phyloP scores from a whole-genome alignment of 2,113 vertebrate genomes.

The Pavo muticus region DNA sequence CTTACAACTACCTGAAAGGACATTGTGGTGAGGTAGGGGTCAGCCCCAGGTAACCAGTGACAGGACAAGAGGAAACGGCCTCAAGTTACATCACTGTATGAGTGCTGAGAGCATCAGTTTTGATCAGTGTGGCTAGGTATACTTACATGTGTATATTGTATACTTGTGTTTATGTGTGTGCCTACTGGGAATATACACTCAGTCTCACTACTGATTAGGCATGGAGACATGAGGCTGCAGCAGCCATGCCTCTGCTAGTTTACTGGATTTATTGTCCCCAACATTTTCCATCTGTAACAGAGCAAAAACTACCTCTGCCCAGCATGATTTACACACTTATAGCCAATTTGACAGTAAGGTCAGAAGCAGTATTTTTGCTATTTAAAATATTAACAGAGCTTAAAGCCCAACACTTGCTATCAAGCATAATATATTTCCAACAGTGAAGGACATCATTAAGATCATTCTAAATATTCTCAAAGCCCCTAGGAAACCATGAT shows the following conservation, averaged over 20 bases:
- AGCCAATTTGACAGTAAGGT: background rate
- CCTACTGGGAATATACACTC: background rate
- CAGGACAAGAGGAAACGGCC: background rate
- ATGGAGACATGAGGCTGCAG: background rate
- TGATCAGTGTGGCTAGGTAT: background rate
- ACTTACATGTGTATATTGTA: background rate
- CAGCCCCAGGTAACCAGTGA: background rate
- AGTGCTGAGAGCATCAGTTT: background rate
- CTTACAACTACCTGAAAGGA: background rate
- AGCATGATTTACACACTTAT: background rate
- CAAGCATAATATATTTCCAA: background rate
- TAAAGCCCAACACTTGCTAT: background rate
- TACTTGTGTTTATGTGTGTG: background rate
- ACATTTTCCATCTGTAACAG: background rate
- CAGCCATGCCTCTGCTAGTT: accelerated
- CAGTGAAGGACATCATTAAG: background rate
- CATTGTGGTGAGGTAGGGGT: background rate
- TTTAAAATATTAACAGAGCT: background rate
- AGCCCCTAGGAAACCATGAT: background rate
- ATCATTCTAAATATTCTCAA: background rate
- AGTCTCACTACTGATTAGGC: background rate
- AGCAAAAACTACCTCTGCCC: background rate
- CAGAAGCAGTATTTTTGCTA: background rate
- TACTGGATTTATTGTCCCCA: background rate
- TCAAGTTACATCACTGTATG: background rate